Evolutionary conservation across 2,797 vertebrate genomes (phyloP).

Genomic region (Cottoperca gobio): DNA sequence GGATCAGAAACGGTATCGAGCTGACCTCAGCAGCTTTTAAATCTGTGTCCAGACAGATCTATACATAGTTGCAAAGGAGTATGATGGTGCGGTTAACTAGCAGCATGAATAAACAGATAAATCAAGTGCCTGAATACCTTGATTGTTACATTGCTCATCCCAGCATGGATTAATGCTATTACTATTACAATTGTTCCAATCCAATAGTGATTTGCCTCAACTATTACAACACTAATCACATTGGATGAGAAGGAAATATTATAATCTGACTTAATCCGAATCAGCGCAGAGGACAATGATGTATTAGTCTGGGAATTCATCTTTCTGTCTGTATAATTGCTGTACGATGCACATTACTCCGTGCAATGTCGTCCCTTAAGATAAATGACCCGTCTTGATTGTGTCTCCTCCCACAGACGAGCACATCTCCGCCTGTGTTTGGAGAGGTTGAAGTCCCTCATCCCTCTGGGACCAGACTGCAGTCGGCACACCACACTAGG

Average conservation of each 20-base stretch:
- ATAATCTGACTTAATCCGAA: slow-evolving; percentile 31
- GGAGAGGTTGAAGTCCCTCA: slow-evolving; percentile 97
- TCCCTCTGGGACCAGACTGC: slow-evolving; percentile 97
- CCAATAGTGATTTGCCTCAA: slow-evolving; percentile 10
- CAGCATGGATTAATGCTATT: slow-evolving; percentile 13
- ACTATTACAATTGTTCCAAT: slow-evolving; percentile 25
- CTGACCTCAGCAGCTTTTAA: slow-evolving; percentile 65
- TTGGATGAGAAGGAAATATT: slow-evolving; percentile 21
- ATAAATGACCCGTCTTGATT: slow-evolving; percentile 15
- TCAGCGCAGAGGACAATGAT: slow-evolving; percentile 10
- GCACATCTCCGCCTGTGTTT: slow-evolving; percentile 98
- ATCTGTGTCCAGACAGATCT: slow-evolving; percentile 51
- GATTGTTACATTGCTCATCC: slow-evolving; percentile 27
- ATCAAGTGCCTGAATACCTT: slow-evolving; percentile 22
- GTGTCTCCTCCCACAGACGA: slow-evolving; percentile 84
- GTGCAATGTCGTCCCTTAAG: slow-evolving; percentile 18
- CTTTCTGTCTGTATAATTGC: slow-evolving; percentile 11
- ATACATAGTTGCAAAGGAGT: slow-evolving; percentile 47
- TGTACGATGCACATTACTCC: slow-evolving; percentile 16
- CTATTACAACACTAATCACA: slow-evolving; percentile 20
- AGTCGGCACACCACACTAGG: slow-evolving; percentile 98
- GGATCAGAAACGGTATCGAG: slow-evolving; percentile 53
- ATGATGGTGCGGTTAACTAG: slow-evolving; percentile 28
- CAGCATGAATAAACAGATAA: slow-evolving; percentile 50
- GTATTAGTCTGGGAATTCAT: slow-evolving; percentile 18